Percentiles rank a stretch among this genome's conserved stretches.
Evolutionary conservation across 2,888 invertebrate species (phyloP).

Genomic region (Parapristionchus giblindavisi): DNA sequence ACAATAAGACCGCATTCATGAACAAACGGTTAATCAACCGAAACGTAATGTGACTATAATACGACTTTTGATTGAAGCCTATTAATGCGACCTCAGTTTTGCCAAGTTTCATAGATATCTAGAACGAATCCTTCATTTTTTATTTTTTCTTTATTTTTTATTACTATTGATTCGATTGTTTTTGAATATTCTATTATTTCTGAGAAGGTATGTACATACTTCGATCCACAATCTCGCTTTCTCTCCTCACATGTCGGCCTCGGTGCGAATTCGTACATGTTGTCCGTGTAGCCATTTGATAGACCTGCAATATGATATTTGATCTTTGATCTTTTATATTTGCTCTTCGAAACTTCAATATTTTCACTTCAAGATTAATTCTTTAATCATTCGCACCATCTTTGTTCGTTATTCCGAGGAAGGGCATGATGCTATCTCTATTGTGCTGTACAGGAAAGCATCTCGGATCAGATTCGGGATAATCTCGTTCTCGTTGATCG

Average conservation of each 20-base stretch:
- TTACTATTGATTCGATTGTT: no score
- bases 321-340: background rate
- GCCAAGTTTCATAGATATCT: no score
- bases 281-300: background rate
- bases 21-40: background rate
- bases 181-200: no score
- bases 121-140: no score
- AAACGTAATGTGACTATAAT: background rate
- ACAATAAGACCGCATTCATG: no score
- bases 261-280: background rate
- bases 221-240: background rate
- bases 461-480: background rate
- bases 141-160: no score
- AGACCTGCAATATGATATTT: no score
- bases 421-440: background rate
- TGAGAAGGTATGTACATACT: background rate
- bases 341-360: background rate
- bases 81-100: no score
- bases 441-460: background rate
- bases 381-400: constrained; percentile 35
- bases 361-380: no score
- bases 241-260: background rate
- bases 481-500: background rate
- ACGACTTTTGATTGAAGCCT: background rate
- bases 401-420: constrained; percentile 40